Base-by-base conservation (phyloP, 37 sponge, comb jelly and placozoan genomes). In the Halichondria panicea region DNA sequence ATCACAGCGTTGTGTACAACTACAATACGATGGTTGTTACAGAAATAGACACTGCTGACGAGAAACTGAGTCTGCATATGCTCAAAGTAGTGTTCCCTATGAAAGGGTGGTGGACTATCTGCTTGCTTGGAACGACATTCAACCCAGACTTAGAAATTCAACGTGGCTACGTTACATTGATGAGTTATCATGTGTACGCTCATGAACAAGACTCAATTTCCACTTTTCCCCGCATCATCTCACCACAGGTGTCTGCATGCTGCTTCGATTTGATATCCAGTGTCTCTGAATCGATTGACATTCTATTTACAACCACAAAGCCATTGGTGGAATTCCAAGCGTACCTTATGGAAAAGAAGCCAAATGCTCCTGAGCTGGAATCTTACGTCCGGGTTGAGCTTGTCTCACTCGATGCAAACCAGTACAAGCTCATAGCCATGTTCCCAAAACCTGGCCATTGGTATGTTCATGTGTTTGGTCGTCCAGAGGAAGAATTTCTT, bases 371-470 rank as follows among this genome's bases (percentile, higher is more conserved):
- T n/a, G n/a, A n/a, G n/a, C n/a, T n/a, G n/a, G n/a, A n/a, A n/a
- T n/a, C n/a, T n/a, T n/a, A n/a, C n/a, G n/a, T n/a, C n/a, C n/a
- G n/a, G n/a, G n/a, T n/a, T n/a, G 22, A 41, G 22, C 30, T 13
- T n/a, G 40, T 39, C 22, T 41, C 39, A 27, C 12, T 24, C 22
- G 28, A 28, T 4, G 28, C 41, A 24, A 3, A 0, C 24, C 27
- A 32, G 31, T 64, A 77, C 39, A 28, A 41, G 41, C 48, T 77
- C n/a, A 64, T 15, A 19, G 55, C 34, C 15, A 42, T 77, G 18
- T 64, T 77, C 15, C 77, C 77, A 43, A 15, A 77, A 64, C 66
- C 77, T 28, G 77, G 77, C 0, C 63, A 64, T 36, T 77, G 77
- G 77, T 37, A 50, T 31, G 52, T 44, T 18, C 52, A 31, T 33